Conservation (phyloP, 2,797 vertebrate genomes). For the Coreius guichenoti region DNA sequence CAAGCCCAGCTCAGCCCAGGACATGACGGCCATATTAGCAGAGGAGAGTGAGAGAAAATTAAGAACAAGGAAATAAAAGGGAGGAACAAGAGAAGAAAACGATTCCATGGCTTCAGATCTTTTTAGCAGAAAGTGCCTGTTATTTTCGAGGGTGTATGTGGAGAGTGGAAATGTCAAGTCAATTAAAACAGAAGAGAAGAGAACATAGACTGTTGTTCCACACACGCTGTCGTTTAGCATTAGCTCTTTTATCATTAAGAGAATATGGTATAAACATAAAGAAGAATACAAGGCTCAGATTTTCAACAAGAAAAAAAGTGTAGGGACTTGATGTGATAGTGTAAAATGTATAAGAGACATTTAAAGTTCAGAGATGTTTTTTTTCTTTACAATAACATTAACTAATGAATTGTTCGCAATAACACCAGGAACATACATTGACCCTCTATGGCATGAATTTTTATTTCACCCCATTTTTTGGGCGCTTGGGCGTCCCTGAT, state of each 20-base stretch:
- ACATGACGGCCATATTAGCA: constrained; percentile 14
- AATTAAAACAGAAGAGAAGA: not conserved
- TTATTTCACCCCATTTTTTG: no score
- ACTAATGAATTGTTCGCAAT: not conserved
- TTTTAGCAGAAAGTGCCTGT: not conserved
- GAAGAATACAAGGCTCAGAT: no score
- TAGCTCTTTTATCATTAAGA: not conserved
- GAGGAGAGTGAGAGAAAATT: not conserved
- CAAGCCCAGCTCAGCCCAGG: not conserved
- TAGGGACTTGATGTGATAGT: not conserved
- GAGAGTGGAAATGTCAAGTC: not conserved
- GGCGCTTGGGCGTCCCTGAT: no score
- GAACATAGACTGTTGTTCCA: not conserved
- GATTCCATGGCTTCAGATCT: no score
- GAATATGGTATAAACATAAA: not conserved
- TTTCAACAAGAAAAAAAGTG: not conserved
- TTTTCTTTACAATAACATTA: not conserved
- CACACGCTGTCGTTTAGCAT: not conserved
- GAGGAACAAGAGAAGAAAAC: not conserved
- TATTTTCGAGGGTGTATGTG: not conserved
- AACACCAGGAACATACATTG: no score
- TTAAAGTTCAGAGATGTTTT: not conserved
- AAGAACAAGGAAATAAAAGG: not conserved
- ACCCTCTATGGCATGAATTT: no score
- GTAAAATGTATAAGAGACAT: not conserved